Conservation (phyloP, 2,113 vertebrate species). For the Eptatretus burgeri region DNA sequence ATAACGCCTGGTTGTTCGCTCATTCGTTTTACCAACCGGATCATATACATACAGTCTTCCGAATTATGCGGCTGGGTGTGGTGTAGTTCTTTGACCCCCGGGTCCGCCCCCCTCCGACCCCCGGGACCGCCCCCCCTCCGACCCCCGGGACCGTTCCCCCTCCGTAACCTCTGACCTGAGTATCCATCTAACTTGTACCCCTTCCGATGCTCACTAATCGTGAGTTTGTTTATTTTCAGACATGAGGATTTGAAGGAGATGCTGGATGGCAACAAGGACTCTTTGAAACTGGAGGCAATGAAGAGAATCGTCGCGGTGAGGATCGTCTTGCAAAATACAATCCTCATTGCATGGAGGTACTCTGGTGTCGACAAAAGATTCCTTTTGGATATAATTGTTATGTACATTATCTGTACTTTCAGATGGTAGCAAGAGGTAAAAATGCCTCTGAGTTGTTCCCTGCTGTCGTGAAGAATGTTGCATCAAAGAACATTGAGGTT, state of each 20-base stretch:
- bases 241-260: constrained; percentile 96
- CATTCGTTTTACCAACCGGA: too few relatives aligned
- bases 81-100: too few relatives aligned
- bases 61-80: too few relatives aligned
- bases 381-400: too few relatives aligned
- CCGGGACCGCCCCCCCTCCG: too few relatives aligned
- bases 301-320: constrained; percentile 89
- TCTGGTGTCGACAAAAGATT: too few relatives aligned
- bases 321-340: constrained; percentile 7
- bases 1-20: too few relatives aligned
- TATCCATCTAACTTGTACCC: background rate
- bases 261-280: constrained; percentile 95
- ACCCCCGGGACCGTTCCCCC: too few relatives aligned
- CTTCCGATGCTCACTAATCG: background rate
- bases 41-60: too few relatives aligned
- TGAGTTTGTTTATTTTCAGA: constrained; percentile 16
- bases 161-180: too few relatives aligned
- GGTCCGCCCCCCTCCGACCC: too few relatives aligned
- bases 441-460: constrained; percentile 86
- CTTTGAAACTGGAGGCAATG: constrained; percentile 91
- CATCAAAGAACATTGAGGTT: constrained; percentile 97
- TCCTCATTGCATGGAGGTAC: too few relatives aligned
- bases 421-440: constrained; percentile 96
- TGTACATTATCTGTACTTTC: background rate
- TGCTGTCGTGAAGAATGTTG: constrained; percentile 86